phyloP scores from a whole-genome alignment of 2,113 vertebrate genomes.

The Leucoraja erinaceus region DNA sequence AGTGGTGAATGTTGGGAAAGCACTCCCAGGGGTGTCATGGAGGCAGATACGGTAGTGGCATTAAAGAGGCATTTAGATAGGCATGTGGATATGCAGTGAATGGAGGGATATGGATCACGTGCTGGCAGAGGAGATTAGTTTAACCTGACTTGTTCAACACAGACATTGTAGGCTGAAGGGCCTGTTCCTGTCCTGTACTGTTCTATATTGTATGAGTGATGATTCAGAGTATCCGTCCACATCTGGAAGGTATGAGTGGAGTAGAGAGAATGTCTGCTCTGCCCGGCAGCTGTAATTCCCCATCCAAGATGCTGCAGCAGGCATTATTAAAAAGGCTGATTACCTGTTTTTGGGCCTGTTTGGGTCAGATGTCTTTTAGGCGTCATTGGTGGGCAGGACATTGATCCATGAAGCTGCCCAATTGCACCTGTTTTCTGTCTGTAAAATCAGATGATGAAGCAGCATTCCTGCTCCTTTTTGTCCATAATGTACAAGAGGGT shows the following conservation, averaged over 20 bases:
- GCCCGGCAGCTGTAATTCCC: not conserved
- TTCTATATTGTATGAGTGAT: no score
- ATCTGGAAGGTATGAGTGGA: not conserved
- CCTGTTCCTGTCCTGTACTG: no score
- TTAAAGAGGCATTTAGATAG: no score
- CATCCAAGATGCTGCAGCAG: not conserved
- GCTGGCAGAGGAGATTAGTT: no score
- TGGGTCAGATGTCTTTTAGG: not conserved
- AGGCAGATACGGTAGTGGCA: no score
- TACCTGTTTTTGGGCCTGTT: not conserved
- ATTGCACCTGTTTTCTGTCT: not conserved
- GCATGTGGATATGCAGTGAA: no score
- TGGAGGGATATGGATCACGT: no score
- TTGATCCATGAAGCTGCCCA: not conserved
- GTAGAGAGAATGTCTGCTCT: not conserved
- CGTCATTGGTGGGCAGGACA: not conserved
- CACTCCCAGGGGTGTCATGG: no score
- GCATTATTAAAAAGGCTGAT: not conserved
- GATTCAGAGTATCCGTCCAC: not conserved
- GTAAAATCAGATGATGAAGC: not conserved
- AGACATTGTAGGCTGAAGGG: no score
- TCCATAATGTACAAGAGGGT: not conserved
- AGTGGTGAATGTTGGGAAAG: no score
- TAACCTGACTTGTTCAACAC: no score
- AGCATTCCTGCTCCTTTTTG: not conserved